Conservation (phyloP, 64 coral and sea anemone genomes). For the Exaiptasia diaphana region DNA sequence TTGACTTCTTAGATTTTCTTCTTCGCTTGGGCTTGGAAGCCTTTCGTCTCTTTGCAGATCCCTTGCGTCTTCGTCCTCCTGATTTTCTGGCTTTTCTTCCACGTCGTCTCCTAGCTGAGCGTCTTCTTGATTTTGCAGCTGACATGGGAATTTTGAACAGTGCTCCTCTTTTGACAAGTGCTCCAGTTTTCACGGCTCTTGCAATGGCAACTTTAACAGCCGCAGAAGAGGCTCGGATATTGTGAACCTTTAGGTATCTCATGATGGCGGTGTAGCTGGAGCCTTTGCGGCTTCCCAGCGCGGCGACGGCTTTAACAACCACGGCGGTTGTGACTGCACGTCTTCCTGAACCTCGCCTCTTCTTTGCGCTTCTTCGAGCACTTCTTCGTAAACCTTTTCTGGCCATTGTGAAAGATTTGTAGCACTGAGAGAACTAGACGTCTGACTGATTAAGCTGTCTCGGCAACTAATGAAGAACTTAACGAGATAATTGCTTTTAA, state of each 20-base stretch:
- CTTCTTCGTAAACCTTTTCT: no score
- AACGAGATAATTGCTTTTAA: no score
- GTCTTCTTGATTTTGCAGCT: background rate
- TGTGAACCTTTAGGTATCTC: constrained; percentile 10
- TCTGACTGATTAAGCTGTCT: no score
- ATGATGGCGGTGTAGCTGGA: constrained; percentile 24
- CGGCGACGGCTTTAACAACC: constrained; percentile 28
- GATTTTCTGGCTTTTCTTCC: no score
- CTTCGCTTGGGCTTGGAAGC: background rate
- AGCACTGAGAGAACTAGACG: no score
- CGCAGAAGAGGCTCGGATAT: background rate
- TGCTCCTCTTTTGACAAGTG: constrained; percentile 29
- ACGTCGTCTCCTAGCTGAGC: background rate
- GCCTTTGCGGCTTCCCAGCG: constrained; percentile 31
- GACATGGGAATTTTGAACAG: constrained; percentile 24
- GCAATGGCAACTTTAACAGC: constrained; percentile 37
- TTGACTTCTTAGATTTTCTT: background rate
- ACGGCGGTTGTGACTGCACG: background rate
- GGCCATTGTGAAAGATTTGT: no score
- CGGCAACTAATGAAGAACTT: no score
- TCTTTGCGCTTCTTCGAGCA: background rate
- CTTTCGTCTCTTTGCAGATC: background rate
- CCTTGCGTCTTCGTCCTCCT: background rate
- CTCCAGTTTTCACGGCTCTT: constrained; percentile 30
- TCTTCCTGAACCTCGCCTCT: background rate